Evolutionary conservation across 2,888 invertebrate species (phyloP), one percentile per base, ranked within the genome.

Genomic region (Yponomeuta malinellus): DNA sequence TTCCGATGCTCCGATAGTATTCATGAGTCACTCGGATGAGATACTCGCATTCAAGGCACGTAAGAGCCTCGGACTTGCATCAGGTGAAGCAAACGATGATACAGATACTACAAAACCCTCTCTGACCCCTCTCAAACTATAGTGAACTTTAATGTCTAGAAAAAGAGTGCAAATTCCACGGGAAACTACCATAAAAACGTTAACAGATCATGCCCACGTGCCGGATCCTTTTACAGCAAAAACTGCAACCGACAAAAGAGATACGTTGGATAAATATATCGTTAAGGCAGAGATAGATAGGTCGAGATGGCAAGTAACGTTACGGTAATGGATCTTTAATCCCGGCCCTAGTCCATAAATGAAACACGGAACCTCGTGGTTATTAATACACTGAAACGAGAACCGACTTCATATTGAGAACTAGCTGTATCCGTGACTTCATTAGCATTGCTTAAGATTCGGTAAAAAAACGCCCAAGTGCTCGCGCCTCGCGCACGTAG

Each of bases 61-160:
- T 87, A 75, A 73, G 73, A 48, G 75, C 75, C 78, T 77, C 77
- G 78, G 80, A 78, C 71, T 72, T 72, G 78, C 78, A 82, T 84
- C 84, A 86, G 87, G 86, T 88, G 86, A 84, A 77, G 76, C 81
- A 79, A 76, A 74, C 75, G 74, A 75, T 75, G 85, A 86, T 87
- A 88, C 85, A 84, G 82, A 89, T 88, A 64, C 9, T n/a, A 65
- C 70, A 65, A 70, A 64, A 59, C 52, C 48, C 10, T 10, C 10
- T 10, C 68, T n/a, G 12, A 67, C 10, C 67, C 37, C 67, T 33
- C 43, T 10, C 67, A 43, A 67, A 59, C 52, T 15, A 59, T 15
- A 10, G 4, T 59, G 52, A 15, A 15, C 8, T 15, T 59, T 59
- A 59, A 1, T 15, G 52, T 15, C 15, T 5, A 15, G 15, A 15